Conservation (phyloP, 2,113 vertebrate genomes). For the Dicentrarchus labrax region DNA sequence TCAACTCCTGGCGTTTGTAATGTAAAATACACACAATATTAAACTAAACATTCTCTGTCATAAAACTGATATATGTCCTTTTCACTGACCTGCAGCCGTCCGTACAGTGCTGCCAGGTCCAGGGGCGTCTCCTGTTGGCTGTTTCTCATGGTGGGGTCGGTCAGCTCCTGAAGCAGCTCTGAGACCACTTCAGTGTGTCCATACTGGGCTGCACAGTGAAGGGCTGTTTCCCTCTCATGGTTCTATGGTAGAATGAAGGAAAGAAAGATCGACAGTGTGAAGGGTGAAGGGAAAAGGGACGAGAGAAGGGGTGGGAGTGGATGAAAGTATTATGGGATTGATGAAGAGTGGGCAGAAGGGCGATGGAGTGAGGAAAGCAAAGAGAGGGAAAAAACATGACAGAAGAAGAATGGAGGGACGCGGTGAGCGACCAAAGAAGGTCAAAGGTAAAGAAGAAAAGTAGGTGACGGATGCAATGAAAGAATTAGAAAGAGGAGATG, state of each 20-base stretch:
- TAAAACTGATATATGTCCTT: neutral
- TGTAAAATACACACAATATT: neutral
- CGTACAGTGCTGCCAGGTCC: conserved; percentile 95
- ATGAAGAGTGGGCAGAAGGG: conserved; percentile 21
- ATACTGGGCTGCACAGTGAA: conserved; percentile 96
- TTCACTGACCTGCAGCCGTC: conserved; percentile 86
- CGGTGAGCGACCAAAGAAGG: conserved; percentile 3
- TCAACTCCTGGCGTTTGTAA: neutral
- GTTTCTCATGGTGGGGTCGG: conserved; percentile 95
- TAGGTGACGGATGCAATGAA: neutral
- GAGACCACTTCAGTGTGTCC: conserved; percentile 96
- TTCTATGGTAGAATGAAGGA: conserved; percentile 84
- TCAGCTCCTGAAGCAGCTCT: conserved; percentile 93
- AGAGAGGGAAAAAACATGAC: neutral
- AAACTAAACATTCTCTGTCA: neutral
- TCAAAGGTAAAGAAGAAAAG: neutral
- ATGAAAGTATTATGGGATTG: conserved; percentile 23
- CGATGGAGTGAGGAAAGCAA: neutral
- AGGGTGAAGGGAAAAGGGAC: neutral
- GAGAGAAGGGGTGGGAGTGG: neutral
- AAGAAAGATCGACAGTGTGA: neutral
- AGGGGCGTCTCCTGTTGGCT: conserved; percentile 93
- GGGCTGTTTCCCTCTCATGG: conserved; percentile 94
- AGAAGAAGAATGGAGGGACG: conserved; percentile 2
- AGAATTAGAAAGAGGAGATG: conserved; percentile 16